Percentiles rank a stretch among this genome's conserved stretches.
phyloP scores from a whole-genome alignment of 2,113 vertebrate genomes.

The Mobula hypostoma region DNA sequence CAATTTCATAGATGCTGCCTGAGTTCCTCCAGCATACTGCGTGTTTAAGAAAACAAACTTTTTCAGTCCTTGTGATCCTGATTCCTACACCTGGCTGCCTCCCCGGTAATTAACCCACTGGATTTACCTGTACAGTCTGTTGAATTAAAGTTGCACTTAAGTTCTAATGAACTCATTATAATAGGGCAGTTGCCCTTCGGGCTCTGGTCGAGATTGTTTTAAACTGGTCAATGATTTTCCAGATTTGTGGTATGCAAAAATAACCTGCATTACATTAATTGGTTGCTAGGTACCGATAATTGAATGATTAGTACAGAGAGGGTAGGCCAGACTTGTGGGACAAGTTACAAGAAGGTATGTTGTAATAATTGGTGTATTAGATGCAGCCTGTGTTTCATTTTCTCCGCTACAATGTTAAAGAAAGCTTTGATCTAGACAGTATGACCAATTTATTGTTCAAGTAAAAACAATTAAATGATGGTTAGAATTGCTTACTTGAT shows the following conservation, averaged over 20 bases:
- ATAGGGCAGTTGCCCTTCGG: not conserved
- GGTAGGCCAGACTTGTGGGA: not conserved
- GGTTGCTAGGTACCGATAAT: not conserved
- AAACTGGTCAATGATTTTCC: not conserved
- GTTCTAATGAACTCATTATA: not conserved
- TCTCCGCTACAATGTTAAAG: not conserved
- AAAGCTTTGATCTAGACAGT: not conserved
- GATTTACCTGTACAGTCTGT: not conserved
- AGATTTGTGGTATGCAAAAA: not conserved
- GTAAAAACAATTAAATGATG: not conserved
- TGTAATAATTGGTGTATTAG: not conserved
- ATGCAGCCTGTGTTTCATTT: not conserved
- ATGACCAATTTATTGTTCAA: slow-evolving; percentile 8
- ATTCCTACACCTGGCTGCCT: not conserved
- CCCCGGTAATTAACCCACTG: not conserved
- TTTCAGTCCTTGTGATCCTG: not conserved
- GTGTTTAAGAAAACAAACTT: too few relatives aligned
- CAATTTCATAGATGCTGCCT: too few relatives aligned
- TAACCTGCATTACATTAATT: not conserved
- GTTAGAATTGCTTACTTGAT: not conserved
- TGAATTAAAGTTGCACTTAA: not conserved
- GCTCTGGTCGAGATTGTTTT: not conserved
- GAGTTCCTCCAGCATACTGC: too few relatives aligned
- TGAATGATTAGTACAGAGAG: not conserved
- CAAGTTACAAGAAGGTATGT: not conserved